Conservation (phyloP, 2,888 invertebrate genomes). For the Lasioglossum figueresi region DNA sequence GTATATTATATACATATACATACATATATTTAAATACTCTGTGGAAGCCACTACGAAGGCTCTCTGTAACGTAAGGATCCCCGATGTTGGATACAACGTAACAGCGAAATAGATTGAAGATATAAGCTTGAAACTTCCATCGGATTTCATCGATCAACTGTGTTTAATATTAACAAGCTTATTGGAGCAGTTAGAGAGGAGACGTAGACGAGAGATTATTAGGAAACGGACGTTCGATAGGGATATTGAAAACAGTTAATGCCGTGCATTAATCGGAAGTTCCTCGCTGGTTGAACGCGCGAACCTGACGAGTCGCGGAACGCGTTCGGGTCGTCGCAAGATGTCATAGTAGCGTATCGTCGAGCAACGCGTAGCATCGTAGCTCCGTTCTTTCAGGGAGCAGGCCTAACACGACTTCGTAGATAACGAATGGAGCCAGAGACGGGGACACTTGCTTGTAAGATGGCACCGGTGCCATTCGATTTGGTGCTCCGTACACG, state of each 20-base stretch:
- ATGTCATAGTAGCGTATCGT: conserved; percentile 19
- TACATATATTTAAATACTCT: conserved; percentile 51
- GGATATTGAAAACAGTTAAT: background rate
- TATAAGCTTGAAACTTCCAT: background rate
- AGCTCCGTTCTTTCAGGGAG: conserved; percentile 23
- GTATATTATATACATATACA: background rate
- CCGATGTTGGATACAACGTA: background rate
- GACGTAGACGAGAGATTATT: background rate
- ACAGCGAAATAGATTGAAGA: background rate
- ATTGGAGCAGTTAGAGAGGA: background rate
- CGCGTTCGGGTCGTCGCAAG: conserved; percentile 12
- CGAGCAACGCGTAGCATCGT: conserved; percentile 35
- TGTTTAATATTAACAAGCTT: background rate
- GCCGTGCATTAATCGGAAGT: background rate
- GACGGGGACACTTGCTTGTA: background rate
- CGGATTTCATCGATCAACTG: background rate
- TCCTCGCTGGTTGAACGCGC: background rate
- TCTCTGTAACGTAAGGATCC: conserved; percentile 25
- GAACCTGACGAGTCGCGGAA: background rate
- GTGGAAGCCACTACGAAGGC: conserved; percentile 17
- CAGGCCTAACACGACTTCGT: conserved; percentile 57
- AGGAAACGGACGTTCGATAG: background rate
- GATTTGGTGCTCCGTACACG: background rate
- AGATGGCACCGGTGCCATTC: background rate
- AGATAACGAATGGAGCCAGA: conserved; percentile 41